Evolutionary conservation across 2,888 invertebrate species (phyloP).

Genomic region (Agonopterix alstromeriana): DNA sequence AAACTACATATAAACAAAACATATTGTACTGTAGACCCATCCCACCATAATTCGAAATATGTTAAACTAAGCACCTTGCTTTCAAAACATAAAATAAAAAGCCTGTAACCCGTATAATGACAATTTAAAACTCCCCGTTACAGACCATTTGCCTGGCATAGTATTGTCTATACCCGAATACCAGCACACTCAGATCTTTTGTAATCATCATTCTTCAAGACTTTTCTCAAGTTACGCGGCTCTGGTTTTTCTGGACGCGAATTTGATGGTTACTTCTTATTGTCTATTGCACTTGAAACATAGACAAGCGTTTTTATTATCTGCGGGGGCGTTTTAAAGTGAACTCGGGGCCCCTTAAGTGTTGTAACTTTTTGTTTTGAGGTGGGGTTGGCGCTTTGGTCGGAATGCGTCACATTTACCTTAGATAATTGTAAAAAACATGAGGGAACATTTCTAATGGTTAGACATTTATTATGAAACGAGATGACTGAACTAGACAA

Average conservation of each 20-base stretch:
- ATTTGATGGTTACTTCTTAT: conserved; percentile 59
- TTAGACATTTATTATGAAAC: too few relatives aligned
- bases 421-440: too few relatives aligned
- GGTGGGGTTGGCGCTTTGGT: conserved; percentile 33
- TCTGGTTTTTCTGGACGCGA: conserved; percentile 24
- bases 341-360: conserved; percentile 53
- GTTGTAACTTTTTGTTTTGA: conserved; percentile 47
- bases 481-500: not conserved
- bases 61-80: conserved; percentile 52
- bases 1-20: not conserved
- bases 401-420: too few relatives aligned
- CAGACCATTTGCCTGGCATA: conserved; percentile 55
- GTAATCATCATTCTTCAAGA: not conserved
- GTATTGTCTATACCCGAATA: conserved; percentile 41
- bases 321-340: conserved; percentile 66
- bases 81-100: conserved; percentile 50
- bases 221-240: not conserved
- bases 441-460: too few relatives aligned
- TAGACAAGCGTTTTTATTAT: conserved; percentile 71
- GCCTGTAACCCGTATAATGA: conserved; percentile 65
- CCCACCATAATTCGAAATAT: conserved; percentile 35
- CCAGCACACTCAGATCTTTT: conserved; percentile 22
- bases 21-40: not conserved
- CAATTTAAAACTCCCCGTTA: conserved; percentile 63
- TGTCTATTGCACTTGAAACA: conserved; percentile 56